phyloP scores from a whole-genome alignment of 2,797 vertebrate species.

The Percopsis omiscomaycus region DNA sequence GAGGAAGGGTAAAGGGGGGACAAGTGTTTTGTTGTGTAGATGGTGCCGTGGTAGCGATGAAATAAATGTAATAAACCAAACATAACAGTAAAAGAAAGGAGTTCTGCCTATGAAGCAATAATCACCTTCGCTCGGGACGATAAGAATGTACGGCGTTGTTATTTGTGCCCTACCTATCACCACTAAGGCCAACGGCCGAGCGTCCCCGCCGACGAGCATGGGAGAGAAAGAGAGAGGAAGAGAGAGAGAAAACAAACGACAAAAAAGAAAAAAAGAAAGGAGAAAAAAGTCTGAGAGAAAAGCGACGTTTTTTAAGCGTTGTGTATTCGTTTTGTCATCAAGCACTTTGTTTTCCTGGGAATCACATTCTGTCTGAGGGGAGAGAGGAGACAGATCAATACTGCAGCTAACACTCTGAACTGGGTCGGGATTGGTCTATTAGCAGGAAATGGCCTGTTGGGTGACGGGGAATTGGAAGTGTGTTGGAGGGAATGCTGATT shows the following conservation, averaged over 20 bases:
- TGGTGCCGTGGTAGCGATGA: no score
- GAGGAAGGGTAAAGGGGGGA: slow-evolving; percentile 5
- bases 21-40: no score
- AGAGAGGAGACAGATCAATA: slow-evolving; percentile 57
- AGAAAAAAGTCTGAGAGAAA: slow-evolving; percentile 84
- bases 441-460: slow-evolving; percentile 23
- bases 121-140: slow-evolving; percentile 98
- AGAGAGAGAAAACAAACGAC: slow-evolving; percentile 65
- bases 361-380: slow-evolving; percentile 58
- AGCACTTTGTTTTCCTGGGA: slow-evolving; percentile 43
- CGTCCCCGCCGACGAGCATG: slow-evolving; percentile 91
- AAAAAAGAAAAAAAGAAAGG: slow-evolving; percentile 74
- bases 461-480: slow-evolving; percentile 17
- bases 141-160: slow-evolving; percentile 91
- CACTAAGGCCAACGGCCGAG: slow-evolving; percentile 92
- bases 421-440: slow-evolving; percentile 12
- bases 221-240: slow-evolving; percentile 72
- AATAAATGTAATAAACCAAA: slow-evolving; percentile 14
- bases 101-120: slow-evolving; percentile 82
- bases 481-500: slow-evolving; percentile 31
- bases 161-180: slow-evolving; percentile 95
- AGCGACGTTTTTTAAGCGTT: slow-evolving; percentile 59
- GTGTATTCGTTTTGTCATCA: slow-evolving; percentile 69
- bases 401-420: slow-evolving; percentile 41
- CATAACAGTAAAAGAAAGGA: slow-evolving; percentile 68